Conservation (phyloP, 2,797 vertebrate species). For the Enteromius anoplus region DNA sequence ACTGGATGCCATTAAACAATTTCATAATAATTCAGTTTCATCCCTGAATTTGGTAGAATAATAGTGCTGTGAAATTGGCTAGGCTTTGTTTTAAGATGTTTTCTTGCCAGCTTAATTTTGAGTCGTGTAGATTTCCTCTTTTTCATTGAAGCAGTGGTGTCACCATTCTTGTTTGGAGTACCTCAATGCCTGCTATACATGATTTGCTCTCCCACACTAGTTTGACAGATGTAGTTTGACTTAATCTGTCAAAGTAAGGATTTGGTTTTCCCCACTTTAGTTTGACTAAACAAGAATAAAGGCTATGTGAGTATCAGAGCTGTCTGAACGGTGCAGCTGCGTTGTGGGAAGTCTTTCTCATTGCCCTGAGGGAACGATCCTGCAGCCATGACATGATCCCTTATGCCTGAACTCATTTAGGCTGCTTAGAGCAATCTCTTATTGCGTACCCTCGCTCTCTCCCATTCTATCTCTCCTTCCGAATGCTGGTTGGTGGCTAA, state of each 20-base stretch:
- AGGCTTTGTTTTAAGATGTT: constrained; percentile 27
- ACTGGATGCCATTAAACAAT: not conserved
- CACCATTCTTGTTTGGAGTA: constrained; percentile 7
- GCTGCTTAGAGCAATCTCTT: not conserved
- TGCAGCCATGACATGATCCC: constrained; percentile 39
- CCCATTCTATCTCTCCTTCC: not conserved
- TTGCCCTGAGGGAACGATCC: constrained; percentile 21
- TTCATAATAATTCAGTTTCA: constrained; percentile 14
- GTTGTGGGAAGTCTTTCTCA: not conserved
- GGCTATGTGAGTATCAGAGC: not conserved
- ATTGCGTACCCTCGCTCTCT: not conserved
- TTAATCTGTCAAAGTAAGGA: constrained; percentile 23
- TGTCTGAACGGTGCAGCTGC: constrained; percentile 25
- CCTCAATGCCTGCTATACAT: not conserved
- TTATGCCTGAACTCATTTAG: constrained; percentile 43
- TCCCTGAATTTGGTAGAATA: constrained; percentile 3
- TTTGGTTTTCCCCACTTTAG: constrained; percentile 11
- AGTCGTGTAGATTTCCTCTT: not conserved
- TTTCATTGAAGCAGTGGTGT: not conserved
- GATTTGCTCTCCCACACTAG: constrained; percentile 4
- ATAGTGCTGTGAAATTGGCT: constrained; percentile 3
- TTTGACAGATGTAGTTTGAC: constrained; percentile 19
- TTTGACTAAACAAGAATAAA: constrained; percentile 31
- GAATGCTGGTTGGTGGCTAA: constrained; percentile 37
- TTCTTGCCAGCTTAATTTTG: constrained; percentile 3